Percentiles rank a stretch among this genome's conserved stretches.
Evolutionary conservation across 1,140 invertebrate species (phyloP).

Genomic region (Camponotus floridanus): DNA sequence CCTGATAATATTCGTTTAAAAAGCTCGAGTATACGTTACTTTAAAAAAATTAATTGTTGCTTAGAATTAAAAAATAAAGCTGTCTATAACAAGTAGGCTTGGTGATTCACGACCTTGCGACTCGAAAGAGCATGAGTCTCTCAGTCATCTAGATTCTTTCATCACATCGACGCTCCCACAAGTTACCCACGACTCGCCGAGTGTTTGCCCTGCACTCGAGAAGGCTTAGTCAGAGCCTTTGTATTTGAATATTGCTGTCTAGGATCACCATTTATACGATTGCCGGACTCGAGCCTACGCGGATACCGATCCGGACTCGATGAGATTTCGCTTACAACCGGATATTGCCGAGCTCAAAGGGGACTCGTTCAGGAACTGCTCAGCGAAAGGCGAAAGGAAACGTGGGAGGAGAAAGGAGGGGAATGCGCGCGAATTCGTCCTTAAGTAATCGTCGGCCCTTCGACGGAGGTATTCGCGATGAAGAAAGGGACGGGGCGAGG

Average conservation of each 20-base stretch:
- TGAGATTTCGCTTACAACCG: slow-evolving; percentile 43
- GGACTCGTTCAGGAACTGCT: too few relatives aligned
- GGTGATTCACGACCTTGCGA: neutral
- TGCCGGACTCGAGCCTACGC: slow-evolving; percentile 21
- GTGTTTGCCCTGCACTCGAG: slow-evolving; percentile 58
- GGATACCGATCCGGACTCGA: slow-evolving; percentile 38
- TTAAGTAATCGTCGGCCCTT: slow-evolving; percentile 78
- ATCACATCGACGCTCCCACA: slow-evolving; percentile 40
- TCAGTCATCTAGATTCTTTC: slow-evolving; percentile 39
- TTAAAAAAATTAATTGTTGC: neutral
- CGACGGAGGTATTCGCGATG: slow-evolving; percentile 70
- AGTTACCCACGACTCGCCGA: slow-evolving; percentile 23
- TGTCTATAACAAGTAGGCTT: neutral
- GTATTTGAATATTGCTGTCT: slow-evolving; percentile 65
- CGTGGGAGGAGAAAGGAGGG: slow-evolving; percentile 22
- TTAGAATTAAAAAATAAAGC: too few relatives aligned
- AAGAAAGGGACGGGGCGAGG: slow-evolving; percentile 56
- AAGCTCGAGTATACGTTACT: neutral
- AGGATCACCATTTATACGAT: slow-evolving; percentile 21
- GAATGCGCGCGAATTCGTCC: slow-evolving; percentile 66
- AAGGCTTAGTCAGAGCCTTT: slow-evolving; percentile 34
- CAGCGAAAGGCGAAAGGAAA: neutral
- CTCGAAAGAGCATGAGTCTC: neutral
- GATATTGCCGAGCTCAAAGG: slow-evolving; percentile 48
- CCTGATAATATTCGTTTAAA: neutral